A percentile compares a stretch with the other conserved stretches of the same genome.
Evolutionary conservation across 2,113 vertebrate genomes (phyloP).

Genomic region (Oncorhynchus keta): DNA sequence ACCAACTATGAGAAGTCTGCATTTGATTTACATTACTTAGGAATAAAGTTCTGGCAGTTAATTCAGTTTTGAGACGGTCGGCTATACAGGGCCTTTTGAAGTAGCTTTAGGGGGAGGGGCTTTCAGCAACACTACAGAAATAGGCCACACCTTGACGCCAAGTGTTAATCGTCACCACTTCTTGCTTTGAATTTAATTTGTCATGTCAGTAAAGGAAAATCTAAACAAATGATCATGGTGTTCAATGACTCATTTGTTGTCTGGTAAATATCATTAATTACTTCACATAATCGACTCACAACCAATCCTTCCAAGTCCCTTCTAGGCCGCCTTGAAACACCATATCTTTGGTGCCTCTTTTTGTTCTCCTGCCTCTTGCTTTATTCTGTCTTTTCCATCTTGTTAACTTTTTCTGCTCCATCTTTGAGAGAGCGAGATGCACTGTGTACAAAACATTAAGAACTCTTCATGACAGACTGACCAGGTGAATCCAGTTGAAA

Average conservation of each 20-base stretch:
- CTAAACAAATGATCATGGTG: constrained; percentile 3
- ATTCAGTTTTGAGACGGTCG: neutral
- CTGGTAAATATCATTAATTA: neutral
- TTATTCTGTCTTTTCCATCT: too few relatives aligned
- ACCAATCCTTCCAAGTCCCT: too few relatives aligned
- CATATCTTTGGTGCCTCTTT: too few relatives aligned
- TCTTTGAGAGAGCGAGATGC: too few relatives aligned
- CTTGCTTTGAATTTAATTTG: constrained; percentile 44
- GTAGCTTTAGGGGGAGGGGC: neutral
- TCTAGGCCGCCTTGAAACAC: too few relatives aligned
- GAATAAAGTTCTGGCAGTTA: neutral
- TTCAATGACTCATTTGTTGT: neutral
- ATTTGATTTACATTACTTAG: too few relatives aligned
- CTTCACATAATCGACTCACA: neutral
- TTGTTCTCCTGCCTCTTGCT: too few relatives aligned
- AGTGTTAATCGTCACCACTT: constrained; percentile 19
- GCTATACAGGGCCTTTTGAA: neutral
- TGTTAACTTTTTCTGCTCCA: too few relatives aligned
- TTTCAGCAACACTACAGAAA: neutral
- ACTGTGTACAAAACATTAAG: too few relatives aligned
- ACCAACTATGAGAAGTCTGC: too few relatives aligned
- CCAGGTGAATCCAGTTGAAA: too few relatives aligned
- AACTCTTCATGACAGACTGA: too few relatives aligned
- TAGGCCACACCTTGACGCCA: neutral
- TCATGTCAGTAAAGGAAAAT: constrained; percentile 31